Evolutionary conservation across 2,797 vertebrate genomes (phyloP), one percentile per base, ranked within the genome.

Genomic region (Gallinago nigripennis): DNA sequence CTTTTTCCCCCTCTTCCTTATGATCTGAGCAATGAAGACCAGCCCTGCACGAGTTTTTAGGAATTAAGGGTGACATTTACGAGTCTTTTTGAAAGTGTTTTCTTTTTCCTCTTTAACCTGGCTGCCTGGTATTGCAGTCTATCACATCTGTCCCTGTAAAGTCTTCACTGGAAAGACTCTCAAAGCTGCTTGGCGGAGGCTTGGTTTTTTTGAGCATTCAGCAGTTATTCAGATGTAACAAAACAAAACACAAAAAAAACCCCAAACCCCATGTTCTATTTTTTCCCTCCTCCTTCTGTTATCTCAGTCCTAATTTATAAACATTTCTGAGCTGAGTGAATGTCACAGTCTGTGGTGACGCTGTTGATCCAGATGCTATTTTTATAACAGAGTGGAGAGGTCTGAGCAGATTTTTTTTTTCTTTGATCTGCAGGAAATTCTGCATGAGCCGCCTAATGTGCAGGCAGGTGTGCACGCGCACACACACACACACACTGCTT

Each of bases 381-480:
- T 96, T 92, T 90, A 15, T 58, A 31, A 45, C 39, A 0, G 1
- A 90, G 53, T 39, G 30, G 31, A 88, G 77, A 92, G 31, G 51
- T 66, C 30, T 82, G 77, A 80, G 82, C 53, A 60, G 91, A 33
- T 16, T 46, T 43, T 24, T 63, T 63, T 63, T 43, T 39, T 31
- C 16, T 94, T 88, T 73, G 68, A 87, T 88, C 53, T 80, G 88
- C 94, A 91, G 92, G 96, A 96, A 97, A 96, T 96, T 96, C 96
- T 96, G 68, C 90, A 54, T 96, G 88, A 96, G 75, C 92, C 11
- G 15, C 91, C 65, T 56, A 18, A 65, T 1, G 6, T 0, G 0
- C 61, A 78, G 80, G 63, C 56, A 73, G 84, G 92, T 95, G 69
- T 72, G 64, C 35, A 23, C 28, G 6, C 3, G 7, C 41, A 9